A percentile compares a stretch with the other conserved stretches of the same genome.
These are phyloP conservation scores for Maconellicoccus hirsutus DNA, from an alignment of 1,140 invertebrate species.

Conservation along the genomic window DNA sequence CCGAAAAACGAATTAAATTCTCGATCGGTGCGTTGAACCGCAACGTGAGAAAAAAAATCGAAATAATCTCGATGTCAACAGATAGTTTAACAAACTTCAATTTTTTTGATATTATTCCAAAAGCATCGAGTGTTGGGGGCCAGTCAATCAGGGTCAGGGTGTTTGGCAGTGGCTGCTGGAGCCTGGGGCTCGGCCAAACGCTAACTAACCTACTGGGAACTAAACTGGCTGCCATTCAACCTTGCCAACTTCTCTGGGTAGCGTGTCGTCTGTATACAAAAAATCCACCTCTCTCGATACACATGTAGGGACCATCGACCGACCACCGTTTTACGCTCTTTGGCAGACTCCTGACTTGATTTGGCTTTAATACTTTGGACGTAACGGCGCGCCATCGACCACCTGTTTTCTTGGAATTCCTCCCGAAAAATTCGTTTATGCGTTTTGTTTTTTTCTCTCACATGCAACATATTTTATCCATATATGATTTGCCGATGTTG, in stretches of 20 bases:
- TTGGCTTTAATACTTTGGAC: neutral
- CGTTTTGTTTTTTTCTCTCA: too few species aligned
- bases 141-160: constrained; percentile 20
- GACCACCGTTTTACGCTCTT: neutral
- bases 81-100: constrained; percentile 14
- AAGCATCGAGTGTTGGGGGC: neutral
- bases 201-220: constrained; percentile 25
- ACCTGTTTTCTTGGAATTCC: constrained; percentile 15
- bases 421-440: constrained; percentile 4
- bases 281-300: neutral
- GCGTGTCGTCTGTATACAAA: neutral
- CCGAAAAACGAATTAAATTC: too few species aligned
- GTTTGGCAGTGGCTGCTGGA: constrained; percentile 23
- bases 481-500: too few species aligned
- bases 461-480: too few species aligned
- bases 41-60: neutral
- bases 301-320: constrained; percentile 13
- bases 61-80: constrained; percentile 13
- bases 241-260: constrained; percentile 15
- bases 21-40: too few species aligned
- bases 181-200: constrained; percentile 24
- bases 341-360: neutral
- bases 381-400: neutral
- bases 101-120: constrained; percentile 18
- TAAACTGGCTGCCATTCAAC: constrained; percentile 12